phyloP scores from a whole-genome alignment of 2,888 invertebrate species.

The Xylota segnis region DNA sequence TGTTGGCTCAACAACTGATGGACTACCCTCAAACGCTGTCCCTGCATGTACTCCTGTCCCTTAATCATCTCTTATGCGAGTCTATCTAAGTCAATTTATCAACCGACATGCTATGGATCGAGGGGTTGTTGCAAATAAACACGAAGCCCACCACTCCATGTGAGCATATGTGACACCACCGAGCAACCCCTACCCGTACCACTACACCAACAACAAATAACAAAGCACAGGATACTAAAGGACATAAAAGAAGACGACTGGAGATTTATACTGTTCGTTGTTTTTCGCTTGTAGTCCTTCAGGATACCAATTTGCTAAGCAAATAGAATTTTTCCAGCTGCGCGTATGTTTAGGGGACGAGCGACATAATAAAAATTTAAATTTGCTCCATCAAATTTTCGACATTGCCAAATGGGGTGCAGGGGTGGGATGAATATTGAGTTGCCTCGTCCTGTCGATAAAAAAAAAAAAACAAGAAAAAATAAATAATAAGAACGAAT shows the following conservation, averaged over 20 bases:
- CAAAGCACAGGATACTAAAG: conserved; percentile 29
- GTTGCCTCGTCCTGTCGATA: conserved; percentile 68
- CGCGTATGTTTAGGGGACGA: conserved; percentile 61
- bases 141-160: conserved; percentile 48
- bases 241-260: conserved; percentile 69
- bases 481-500: conserved; percentile 35
- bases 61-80: conserved; percentile 74
- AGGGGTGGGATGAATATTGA: conserved; percentile 63
- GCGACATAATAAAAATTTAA: conserved; percentile 77
- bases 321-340: conserved; percentile 76
- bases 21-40: conserved; percentile 30
- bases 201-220: conserved; percentile 33
- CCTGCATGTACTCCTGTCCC: conserved; percentile 23
- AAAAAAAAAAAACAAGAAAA: conserved; percentile 40
- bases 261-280: conserved; percentile 67
- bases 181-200: conserved; percentile 20
- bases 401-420: conserved; percentile 46
- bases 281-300: conserved; percentile 65
- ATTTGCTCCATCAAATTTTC: conserved; percentile 77
- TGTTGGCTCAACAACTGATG: conserved; percentile 59
- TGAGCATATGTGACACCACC: conserved; percentile 69
- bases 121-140: conserved; percentile 61
- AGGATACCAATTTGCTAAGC: conserved; percentile 76
- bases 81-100: conserved; percentile 75
- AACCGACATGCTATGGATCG: conserved; percentile 68